Conservation (phyloP, 2,888 invertebrate genomes). For the Drosophila heteroneura region DNA sequence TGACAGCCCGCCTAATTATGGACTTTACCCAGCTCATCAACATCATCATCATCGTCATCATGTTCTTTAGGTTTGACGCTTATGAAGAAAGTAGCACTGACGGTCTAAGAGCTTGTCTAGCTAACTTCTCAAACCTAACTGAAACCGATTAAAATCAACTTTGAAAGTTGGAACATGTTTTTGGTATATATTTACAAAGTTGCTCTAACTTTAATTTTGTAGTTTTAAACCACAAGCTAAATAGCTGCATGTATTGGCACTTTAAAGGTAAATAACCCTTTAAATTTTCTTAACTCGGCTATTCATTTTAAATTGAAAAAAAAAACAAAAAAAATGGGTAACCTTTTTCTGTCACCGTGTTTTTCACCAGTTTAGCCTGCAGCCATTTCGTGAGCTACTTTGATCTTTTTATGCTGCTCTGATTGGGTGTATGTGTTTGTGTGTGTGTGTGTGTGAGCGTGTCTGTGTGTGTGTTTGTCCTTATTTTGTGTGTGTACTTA, state of each 20-base stretch:
- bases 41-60: slow-evolving; percentile 13
- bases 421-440: slow-evolving; percentile 29
- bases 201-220: background rate
- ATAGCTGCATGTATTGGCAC: background rate
- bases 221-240: background rate
- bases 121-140: background rate
- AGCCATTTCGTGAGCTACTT: slow-evolving; percentile 54
- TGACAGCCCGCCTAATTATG: slow-evolving; percentile 58
- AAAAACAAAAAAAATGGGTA: background rate
- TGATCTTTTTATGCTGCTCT: slow-evolving; percentile 55
- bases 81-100: slow-evolving; percentile 4
- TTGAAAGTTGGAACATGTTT: background rate
- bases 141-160: slow-evolving; percentile 6
- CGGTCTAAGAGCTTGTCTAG: slow-evolving; percentile 15
- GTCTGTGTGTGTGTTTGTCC: slow-evolving; percentile 25
- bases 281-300: slow-evolving; percentile 6
- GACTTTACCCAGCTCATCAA: slow-evolving; percentile 24
- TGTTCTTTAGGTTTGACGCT: slow-evolving; percentile 14
- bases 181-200: background rate
- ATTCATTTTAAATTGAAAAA: slow-evolving; percentile 26
- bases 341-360: slow-evolving; percentile 39
- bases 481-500: slow-evolving; percentile 20
- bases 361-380: slow-evolving; percentile 38
- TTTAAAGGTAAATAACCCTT: slow-evolving; percentile 12
- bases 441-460: slow-evolving; percentile 19